phyloP scores from a whole-genome alignment of 2,113 vertebrate species.

The Dipodomys ordii region DNA sequence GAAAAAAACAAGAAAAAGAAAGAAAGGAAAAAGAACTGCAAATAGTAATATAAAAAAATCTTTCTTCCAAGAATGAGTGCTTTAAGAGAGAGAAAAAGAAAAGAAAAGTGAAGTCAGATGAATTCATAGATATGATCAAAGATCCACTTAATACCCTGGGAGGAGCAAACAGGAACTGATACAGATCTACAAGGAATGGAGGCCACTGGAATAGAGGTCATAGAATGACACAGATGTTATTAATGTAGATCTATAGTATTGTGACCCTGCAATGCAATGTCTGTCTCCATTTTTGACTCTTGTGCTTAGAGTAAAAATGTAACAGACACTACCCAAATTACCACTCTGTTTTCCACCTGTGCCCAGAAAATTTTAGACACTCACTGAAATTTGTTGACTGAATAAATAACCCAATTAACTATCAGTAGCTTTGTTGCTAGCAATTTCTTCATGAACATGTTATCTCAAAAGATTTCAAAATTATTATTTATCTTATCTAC shows the following conservation, averaged over 20 bases:
- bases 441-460: neutral
- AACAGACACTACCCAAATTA: neutral
- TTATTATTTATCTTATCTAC: neutral
- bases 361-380: neutral
- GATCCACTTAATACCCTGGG: neutral
- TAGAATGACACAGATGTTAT: neutral
- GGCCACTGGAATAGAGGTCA: neutral
- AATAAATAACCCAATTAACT: neutral
- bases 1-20: too few relatives aligned
- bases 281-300: neutral
- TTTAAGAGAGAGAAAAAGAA: neutral
- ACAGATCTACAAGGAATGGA: neutral
- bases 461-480: neutral
- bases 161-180: neutral
- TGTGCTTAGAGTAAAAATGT: neutral
- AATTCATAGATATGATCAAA: conserved; percentile 3
- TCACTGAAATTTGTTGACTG: neutral
- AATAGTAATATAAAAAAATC: too few relatives aligned
- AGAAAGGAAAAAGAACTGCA: too few relatives aligned
- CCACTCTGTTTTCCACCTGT: neutral
- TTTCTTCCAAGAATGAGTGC: neutral
- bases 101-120: neutral
- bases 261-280: neutral
- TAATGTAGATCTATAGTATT: neutral
- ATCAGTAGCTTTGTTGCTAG: neutral